phyloP scores from a whole-genome alignment of 2,113 vertebrate genomes.

The Plotosus lineatus region DNA sequence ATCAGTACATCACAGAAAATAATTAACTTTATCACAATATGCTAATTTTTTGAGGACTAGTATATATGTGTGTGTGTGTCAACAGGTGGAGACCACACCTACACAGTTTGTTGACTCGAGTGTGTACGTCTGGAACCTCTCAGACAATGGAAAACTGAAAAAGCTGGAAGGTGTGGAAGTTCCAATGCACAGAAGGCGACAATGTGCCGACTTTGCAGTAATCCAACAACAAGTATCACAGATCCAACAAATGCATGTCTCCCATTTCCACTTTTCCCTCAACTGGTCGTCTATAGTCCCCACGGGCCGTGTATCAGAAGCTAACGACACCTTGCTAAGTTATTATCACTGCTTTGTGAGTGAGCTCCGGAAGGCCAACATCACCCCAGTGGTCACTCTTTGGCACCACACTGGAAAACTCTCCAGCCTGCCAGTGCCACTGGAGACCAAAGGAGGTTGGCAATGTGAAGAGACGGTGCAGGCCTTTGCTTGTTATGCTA shows the following conservation, averaged over 20 bases:
- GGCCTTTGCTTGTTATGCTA: slow-evolving; percentile 86
- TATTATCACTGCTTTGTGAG: slow-evolving; percentile 87
- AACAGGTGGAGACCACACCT: slow-evolving; percentile 84
- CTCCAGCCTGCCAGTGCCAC: slow-evolving; percentile 79
- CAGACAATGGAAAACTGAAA: slow-evolving; percentile 81
- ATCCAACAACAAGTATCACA: slow-evolving; percentile 82
- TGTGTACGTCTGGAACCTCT: slow-evolving; percentile 89
- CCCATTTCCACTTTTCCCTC: slow-evolving; percentile 91
- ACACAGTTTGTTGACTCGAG: slow-evolving; percentile 86
- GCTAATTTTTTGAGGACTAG: no score
- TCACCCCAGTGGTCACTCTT: slow-evolving; percentile 89
- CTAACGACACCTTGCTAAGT: slow-evolving; percentile 80
- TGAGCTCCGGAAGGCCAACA: slow-evolving; percentile 83
- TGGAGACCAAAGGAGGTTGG: slow-evolving; percentile 82
- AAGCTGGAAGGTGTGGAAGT: slow-evolving; percentile 75
- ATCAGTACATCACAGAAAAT: no score
- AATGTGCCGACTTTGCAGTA: slow-evolving; percentile 85
- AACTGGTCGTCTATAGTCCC: slow-evolving; percentile 90
- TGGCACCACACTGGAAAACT: slow-evolving; percentile 81
- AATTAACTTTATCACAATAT: background rate
- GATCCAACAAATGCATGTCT: slow-evolving; percentile 77
- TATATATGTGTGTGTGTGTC: background rate
- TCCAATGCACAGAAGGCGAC: slow-evolving; percentile 60
- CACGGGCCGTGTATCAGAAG: slow-evolving; percentile 74
- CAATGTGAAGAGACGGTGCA: slow-evolving; percentile 77